phyloP scores from a whole-genome alignment of 2,888 invertebrate species.

The Ephialtes manifestator region DNA sequence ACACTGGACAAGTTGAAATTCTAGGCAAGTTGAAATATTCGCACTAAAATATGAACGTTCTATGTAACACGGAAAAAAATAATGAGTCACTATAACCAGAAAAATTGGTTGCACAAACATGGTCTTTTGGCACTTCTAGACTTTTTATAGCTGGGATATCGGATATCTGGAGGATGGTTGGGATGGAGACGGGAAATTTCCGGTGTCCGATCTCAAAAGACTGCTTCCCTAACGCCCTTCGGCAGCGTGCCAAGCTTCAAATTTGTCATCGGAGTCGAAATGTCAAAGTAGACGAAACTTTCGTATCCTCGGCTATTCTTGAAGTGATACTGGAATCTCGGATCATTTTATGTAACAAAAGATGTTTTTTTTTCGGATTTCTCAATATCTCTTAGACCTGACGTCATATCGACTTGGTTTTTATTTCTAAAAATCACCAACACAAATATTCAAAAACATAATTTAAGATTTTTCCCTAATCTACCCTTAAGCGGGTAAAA shows the following conservation, averaged over 20 bases:
- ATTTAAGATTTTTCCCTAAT: too few species aligned
- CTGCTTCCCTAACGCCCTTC: conserved; percentile 45
- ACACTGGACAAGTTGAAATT: too few species aligned
- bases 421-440: neutral
- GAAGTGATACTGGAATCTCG: neutral
- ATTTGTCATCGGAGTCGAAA: conserved; percentile 49
- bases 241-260: conserved; percentile 54
- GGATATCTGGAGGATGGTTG: conserved; percentile 30
- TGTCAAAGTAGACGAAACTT: conserved; percentile 31
- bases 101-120: too few species aligned
- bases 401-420: neutral
- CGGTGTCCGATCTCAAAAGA: conserved; percentile 51
- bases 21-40: too few species aligned
- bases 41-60: too few species aligned
- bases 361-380: too few species aligned
- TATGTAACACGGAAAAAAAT: too few species aligned
- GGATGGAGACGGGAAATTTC: conserved; percentile 22
- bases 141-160: conserved; percentile 15
- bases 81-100: too few species aligned
- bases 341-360: neutral
- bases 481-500: too few species aligned
- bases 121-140: neutral
- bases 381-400: too few species aligned
- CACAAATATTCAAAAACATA: neutral
- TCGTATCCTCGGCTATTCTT: neutral